Evolutionary conservation across 2,113 vertebrate genomes (phyloP), one percentile per base, ranked within the genome.

Genomic region (Ophthalmolycus amberensis): DNA sequence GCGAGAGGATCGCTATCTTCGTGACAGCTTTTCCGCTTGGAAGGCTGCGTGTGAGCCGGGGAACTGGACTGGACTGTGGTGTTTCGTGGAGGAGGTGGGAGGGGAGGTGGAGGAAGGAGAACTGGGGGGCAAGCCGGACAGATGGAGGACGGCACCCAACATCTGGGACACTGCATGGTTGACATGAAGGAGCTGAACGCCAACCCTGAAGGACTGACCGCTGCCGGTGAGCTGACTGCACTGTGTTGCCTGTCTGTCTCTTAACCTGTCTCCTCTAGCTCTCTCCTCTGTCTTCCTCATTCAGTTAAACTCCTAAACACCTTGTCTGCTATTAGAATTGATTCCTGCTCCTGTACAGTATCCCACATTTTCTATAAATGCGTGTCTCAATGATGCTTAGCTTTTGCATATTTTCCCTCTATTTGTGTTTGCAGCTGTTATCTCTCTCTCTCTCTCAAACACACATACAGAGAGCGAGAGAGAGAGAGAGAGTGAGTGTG

Each of bases 131-230:
- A 71, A 88, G 84, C 71, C 63, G 87, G 90, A 85, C 92, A 90
- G 84, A 92, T 94, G 93, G 93, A 94, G 90, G 93, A 94, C 71
- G 81, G 92, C 63, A 82, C 67, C 70, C 90, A 84, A 75, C 89
- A 91, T 71, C 77, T 91, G 86, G 92, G 86, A 89, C 89, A 89
- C 87, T 94, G 93, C 85, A 70, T 89, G 88, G 93, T 93, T 88
- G 92, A 94, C 86, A 92, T 94, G 92, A 91, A 87, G 87, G 91
- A 91, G 86, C 86, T 90, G 84, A 91, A 85, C 6, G 90, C 88
- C 68, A 77, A 80, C 83, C 86, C 91, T 75, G 88, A 89, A 86
- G 89, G 89, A 87, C 86, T 90, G 86, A 85, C 77, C 11, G 86
- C 82, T 79, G 90, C 90, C 15, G 92, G 92, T 94, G 83, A 94